Evolutionary conservation across 2,797 vertebrate species (phyloP).

Genomic region (Nothura maculosa): DNA sequence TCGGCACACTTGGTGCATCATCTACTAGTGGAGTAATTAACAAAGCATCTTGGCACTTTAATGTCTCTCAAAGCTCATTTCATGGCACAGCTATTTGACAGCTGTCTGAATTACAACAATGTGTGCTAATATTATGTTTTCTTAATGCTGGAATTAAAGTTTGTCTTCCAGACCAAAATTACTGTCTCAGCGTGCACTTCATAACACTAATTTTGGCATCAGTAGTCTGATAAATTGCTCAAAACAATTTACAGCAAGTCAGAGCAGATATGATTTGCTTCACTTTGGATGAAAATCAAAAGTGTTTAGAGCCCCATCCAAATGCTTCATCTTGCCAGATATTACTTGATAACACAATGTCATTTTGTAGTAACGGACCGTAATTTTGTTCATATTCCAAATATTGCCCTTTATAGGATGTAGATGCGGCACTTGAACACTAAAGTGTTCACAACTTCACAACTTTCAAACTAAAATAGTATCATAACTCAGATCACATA

Average conservation of each 20-base stretch:
- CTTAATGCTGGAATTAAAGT: conserved; percentile 51
- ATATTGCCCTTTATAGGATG: conserved; percentile 65
- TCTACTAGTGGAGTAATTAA: conserved; percentile 44
- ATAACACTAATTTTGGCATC: conserved; percentile 51
- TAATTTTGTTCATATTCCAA: conserved; percentile 72
- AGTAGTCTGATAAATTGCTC: conserved; percentile 65
- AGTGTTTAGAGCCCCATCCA: conserved; percentile 52
- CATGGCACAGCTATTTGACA: conserved; percentile 42
- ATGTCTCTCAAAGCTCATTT: conserved; percentile 53
- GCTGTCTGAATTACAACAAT: conserved; percentile 63
- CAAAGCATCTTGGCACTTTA: conserved; percentile 7
- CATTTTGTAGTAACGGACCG: conserved; percentile 63
- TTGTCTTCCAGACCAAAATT: conserved; percentile 65
- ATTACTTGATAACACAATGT: conserved; percentile 65
- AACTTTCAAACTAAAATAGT: conserved; percentile 8
- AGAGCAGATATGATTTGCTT: conserved; percentile 73
- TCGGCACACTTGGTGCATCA: not conserved
- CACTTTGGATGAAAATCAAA: conserved; percentile 71
- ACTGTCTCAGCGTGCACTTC: conserved; percentile 37
- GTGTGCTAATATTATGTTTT: conserved; percentile 56
- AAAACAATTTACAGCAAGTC: conserved; percentile 68
- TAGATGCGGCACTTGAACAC: not conserved
- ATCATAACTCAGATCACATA: not conserved
- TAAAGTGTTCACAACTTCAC: conserved; percentile 24
- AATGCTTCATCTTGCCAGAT: conserved; percentile 58